Evolutionary conservation across 1,140 invertebrate species (phyloP).

Genomic region (Sycobia sp.): DNA sequence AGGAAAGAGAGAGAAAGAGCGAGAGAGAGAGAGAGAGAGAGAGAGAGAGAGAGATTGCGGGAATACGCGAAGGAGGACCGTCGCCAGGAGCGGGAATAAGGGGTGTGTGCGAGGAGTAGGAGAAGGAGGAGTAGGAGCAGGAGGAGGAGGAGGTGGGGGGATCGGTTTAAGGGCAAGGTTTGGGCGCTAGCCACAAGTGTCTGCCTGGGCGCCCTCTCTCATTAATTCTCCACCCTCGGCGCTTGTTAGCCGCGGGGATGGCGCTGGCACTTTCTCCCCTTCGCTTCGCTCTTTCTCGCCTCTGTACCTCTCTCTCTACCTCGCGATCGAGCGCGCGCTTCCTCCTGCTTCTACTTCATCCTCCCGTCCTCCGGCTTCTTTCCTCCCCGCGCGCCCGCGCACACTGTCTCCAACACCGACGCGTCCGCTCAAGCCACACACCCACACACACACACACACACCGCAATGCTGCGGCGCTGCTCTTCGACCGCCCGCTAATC

Average conservation of each 20-base stretch:
- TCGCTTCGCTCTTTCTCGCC: constrained; percentile 34
- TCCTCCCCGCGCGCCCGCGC: not conserved
- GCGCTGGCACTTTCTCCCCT: constrained; percentile 45
- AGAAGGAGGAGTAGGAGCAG: not conserved
- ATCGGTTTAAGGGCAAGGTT: constrained; percentile 50
- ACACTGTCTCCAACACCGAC: no score
- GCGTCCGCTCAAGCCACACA: no score
- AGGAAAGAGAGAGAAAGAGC: not conserved
- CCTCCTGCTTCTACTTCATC: constrained; percentile 21
- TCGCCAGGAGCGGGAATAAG: no score
- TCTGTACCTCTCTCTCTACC: constrained; percentile 41
- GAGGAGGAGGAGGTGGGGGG: constrained; percentile 20
- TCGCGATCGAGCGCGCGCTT: constrained; percentile 36
- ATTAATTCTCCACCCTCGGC: constrained; percentile 63
- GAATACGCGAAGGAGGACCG: not conserved
- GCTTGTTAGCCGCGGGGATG: constrained; percentile 57
- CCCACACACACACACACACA: not conserved
- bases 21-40: not conserved
- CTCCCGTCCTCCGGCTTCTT: constrained; percentile 38
- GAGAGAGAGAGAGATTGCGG: not conserved
- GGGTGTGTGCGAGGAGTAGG: no score
- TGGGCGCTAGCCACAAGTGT: constrained; percentile 62
- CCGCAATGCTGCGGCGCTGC: constrained; percentile 28
- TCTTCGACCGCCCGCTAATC: constrained; percentile 45
- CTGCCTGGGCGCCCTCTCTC: constrained; percentile 60